A percentile compares a stretch with the other conserved stretches of the same genome.
Conservation (phyloP, 2,113 vertebrate species). For the Sminthopsis crassicaudata region DNA sequence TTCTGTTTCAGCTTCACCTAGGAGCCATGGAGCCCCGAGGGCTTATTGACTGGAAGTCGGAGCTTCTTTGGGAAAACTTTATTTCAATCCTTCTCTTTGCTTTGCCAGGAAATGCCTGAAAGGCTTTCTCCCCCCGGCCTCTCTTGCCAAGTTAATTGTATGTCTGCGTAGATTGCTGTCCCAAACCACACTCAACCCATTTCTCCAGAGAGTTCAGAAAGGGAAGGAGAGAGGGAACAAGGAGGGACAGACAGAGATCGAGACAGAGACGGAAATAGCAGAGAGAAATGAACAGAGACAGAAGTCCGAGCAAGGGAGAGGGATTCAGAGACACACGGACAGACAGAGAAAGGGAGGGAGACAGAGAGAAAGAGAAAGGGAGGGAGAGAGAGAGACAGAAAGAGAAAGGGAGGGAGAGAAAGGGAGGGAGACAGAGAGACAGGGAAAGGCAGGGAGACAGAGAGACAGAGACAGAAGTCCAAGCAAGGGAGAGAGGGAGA, state of each 20-base stretch:
- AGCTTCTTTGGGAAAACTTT: not conserved
- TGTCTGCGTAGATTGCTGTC: slow-evolving; percentile 6
- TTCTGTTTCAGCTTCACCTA: not conserved
- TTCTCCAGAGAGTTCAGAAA: not conserved
- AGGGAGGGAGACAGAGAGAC: not conserved
- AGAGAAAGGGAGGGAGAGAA: rapidly evolving
- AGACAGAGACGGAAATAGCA: not conserved
- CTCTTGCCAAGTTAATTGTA: slow-evolving; percentile 54
- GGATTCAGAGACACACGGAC: not conserved
- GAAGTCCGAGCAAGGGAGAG: not conserved
- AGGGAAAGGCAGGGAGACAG: too few relatives aligned
- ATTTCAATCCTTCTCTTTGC: not conserved
- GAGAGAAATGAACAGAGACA: not conserved
- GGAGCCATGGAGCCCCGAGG: not conserved
- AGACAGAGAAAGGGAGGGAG: not conserved
- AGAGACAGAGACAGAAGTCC: too few relatives aligned
- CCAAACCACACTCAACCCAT: slow-evolving; percentile 2
- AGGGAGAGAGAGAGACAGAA: not conserved
- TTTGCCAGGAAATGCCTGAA: not conserved
- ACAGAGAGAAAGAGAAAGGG: not conserved
- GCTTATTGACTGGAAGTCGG: not conserved
- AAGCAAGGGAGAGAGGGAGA: not conserved
- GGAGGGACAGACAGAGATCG: not conserved
- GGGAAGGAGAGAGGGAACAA: not conserved
- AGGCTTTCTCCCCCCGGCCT: not conserved